phyloP scores from a whole-genome alignment of 2,113 vertebrate species.

The Siniperca knerii region DNA sequence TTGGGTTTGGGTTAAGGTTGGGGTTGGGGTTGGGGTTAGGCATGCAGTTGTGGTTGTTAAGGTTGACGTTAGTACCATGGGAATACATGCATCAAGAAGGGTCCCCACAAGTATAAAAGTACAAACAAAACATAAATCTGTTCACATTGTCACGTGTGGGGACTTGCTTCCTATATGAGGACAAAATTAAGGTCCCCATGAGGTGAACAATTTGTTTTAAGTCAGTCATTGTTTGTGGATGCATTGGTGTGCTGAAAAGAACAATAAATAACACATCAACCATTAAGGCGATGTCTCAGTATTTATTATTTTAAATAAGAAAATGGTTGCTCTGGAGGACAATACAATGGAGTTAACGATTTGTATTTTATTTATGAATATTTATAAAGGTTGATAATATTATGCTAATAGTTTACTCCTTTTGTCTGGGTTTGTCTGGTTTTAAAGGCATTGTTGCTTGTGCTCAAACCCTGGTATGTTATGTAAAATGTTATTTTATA shows the following conservation, averaged over 20 bases:
- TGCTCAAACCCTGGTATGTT: too few relatives aligned
- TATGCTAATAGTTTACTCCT: too few relatives aligned
- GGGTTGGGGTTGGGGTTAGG: background rate
- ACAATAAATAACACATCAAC: conserved; percentile 1
- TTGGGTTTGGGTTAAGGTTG: background rate
- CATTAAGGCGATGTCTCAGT: too few relatives aligned
- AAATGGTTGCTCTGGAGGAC: too few relatives aligned
- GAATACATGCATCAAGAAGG: background rate
- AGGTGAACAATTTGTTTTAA: background rate
- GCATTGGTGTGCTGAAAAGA: background rate
- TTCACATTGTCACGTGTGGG: background rate
- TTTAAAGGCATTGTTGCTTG: too few relatives aligned
- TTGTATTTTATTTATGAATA: too few relatives aligned
- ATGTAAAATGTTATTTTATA: too few relatives aligned
- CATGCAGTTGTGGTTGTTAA: background rate
- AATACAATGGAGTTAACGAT: too few relatives aligned
- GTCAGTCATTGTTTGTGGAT: background rate
- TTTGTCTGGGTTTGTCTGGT: too few relatives aligned
- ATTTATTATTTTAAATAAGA: too few relatives aligned
- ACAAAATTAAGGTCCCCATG: background rate
- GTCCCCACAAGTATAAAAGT: background rate
- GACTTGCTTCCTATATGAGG: background rate
- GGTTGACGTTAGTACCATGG: background rate
- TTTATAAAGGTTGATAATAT: too few relatives aligned
- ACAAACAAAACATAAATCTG: conserved; percentile 12